These are phyloP conservation scores for Gobio occitaniae DNA, from an alignment of 2,797 vertebrate genomes.

Conservation along the genomic window DNA sequence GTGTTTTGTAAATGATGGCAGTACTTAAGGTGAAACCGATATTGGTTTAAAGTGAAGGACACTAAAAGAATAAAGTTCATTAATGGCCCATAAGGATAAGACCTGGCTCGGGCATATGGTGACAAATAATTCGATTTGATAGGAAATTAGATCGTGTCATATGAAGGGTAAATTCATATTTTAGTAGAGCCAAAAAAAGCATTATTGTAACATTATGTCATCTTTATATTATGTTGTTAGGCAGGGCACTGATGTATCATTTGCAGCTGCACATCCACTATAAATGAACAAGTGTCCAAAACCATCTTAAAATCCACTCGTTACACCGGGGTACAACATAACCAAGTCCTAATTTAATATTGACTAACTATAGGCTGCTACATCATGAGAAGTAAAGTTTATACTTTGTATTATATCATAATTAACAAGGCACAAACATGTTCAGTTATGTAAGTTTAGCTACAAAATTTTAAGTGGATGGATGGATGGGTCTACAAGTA, in stretches of 20 bases:
- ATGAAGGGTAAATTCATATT: background rate
- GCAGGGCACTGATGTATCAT: background rate
- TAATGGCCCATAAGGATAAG: background rate
- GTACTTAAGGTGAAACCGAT: background rate
- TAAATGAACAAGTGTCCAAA: background rate
- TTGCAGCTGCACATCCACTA: background rate
- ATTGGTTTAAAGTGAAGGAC: constrained; percentile 11
- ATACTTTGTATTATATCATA: background rate
- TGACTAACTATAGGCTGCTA: background rate
- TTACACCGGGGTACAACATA: background rate
- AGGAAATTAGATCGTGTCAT: background rate
- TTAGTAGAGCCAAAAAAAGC: background rate
- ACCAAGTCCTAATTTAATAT: background rate
- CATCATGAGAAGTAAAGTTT: background rate
- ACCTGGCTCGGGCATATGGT: background rate
- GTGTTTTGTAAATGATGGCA: constrained; percentile 17
- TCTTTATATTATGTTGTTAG: background rate
- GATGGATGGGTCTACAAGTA: too few relatives aligned
- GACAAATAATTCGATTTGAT: background rate
- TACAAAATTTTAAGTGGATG: background rate
- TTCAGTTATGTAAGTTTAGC: background rate
- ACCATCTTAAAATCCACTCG: background rate
- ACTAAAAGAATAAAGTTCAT: constrained; percentile 9
- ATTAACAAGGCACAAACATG: background rate
- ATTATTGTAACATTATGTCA: background rate